phyloP scores from a whole-genome alignment of 2,888 invertebrate genomes.

The Esperia sulphurella region DNA sequence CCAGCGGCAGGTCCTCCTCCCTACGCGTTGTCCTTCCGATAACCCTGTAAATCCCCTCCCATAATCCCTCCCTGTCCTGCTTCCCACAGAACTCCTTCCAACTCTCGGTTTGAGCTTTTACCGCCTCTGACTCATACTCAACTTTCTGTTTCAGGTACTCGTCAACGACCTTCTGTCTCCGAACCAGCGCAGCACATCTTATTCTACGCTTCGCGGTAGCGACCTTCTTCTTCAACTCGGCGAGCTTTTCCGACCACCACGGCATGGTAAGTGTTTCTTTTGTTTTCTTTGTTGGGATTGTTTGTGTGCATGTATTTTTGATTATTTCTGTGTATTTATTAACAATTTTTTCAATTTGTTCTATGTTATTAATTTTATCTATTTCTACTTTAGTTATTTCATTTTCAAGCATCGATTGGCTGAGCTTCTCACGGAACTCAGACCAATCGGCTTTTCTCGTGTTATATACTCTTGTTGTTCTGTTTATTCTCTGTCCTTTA shows the following conservation, averaged over 20 bases:
- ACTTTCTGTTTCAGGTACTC: too few relatives aligned
- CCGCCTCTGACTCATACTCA: too few relatives aligned
- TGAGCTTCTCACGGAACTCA: slow-evolving; percentile 5
- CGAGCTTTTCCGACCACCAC: too few relatives aligned
- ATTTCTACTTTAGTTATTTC: neutral
- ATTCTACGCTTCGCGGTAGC: too few relatives aligned
- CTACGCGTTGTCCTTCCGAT: too few relatives aligned
- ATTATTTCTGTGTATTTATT: neutral
- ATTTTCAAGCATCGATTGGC: neutral
- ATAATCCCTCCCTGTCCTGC: too few relatives aligned
- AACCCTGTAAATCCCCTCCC: too few relatives aligned
- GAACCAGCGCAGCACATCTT: neutral
- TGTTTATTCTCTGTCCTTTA: neutral
- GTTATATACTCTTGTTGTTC: slow-evolving; percentile 6
- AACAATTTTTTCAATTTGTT: slow-evolving; percentile 3
- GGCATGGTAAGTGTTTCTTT: neutral
- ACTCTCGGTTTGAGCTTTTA: too few relatives aligned
- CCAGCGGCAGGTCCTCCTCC: too few relatives aligned
- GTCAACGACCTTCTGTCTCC: neutral
- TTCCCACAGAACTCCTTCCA: too few relatives aligned
- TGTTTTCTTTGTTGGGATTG: neutral
- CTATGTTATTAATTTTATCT: slow-evolving; percentile 1
- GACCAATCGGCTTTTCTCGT: slow-evolving; percentile 7
- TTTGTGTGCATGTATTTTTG: neutral
- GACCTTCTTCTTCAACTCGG: neutral